Conservation (phyloP, 2,797 vertebrate species). For the Leuciscus waleckii region DNA sequence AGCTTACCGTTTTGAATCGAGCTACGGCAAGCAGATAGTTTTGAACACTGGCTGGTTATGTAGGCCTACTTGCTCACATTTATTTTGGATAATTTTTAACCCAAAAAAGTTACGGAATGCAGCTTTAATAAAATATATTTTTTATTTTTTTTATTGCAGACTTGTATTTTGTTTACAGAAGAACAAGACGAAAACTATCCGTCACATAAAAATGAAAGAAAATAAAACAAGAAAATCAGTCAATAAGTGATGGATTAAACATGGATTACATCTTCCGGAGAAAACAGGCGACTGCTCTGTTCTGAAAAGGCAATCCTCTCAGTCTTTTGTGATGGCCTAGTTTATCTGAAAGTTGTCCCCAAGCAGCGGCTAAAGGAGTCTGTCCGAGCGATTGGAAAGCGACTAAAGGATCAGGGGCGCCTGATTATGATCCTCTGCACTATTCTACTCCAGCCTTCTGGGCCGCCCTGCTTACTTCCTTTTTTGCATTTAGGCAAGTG, state of each 20-base stretch:
- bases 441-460: slow-evolving; percentile 45
- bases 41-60: too few relatives aligned
- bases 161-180: slow-evolving; percentile 1
- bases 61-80: too few relatives aligned
- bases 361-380: slow-evolving; percentile 75
- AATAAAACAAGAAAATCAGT: slow-evolving; percentile 41
- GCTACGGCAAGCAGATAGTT: too few relatives aligned
- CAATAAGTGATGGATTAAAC: slow-evolving; percentile 36
- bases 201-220: slow-evolving; percentile 31
- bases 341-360: slow-evolving; percentile 74
- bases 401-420: slow-evolving; percentile 69
- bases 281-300: slow-evolving; percentile 63
- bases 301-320: slow-evolving; percentile 75
- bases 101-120: too few relatives aligned
- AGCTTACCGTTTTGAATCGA: too few relatives aligned
- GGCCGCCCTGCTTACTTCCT: slow-evolving; percentile 67
- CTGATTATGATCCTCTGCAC: slow-evolving; percentile 56
- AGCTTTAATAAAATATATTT: too few relatives aligned
- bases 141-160: background rate
- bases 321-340: slow-evolving; percentile 71
- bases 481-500: slow-evolving; percentile 70
- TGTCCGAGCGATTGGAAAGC: slow-evolving; percentile 74
- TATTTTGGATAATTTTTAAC: too few relatives aligned
- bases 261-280: slow-evolving; percentile 53
- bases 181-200: background rate